Percentiles rank a stretch among this genome's conserved stretches.
Evolutionary conservation across 2,888 invertebrate species (phyloP).

Genomic region (Odiellus spinosus): DNA sequence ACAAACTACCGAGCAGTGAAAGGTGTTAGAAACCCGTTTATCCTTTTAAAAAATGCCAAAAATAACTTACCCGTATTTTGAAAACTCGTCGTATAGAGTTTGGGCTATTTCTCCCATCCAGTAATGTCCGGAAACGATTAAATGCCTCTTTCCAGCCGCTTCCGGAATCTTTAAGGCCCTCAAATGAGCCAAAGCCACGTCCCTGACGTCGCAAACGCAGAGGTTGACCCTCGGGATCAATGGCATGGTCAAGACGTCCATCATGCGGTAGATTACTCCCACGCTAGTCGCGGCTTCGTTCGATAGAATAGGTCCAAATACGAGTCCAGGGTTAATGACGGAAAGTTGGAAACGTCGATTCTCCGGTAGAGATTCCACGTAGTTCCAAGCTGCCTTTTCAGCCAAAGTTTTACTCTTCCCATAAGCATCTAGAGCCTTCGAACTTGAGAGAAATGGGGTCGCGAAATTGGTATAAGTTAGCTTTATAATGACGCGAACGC

Average conservation of each 20-base stretch:
- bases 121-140: constrained; percentile 20
- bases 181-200: constrained; percentile 30
- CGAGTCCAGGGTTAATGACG: constrained; percentile 33
- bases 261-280: constrained; percentile 22
- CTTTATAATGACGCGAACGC: too few species aligned
- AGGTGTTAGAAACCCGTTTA: too few species aligned
- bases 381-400: constrained; percentile 40
- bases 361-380: constrained; percentile 31
- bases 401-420: constrained; percentile 36
- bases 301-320: constrained; percentile 33
- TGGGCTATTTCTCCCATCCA: constrained; percentile 31
- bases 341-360: constrained; percentile 31
- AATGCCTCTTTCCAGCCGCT: constrained; percentile 28
- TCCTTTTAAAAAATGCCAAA: too few species aligned
- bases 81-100: constrained; percentile 23
- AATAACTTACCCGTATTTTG: constrained; percentile 18
- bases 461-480: too few species aligned
- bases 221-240: constrained; percentile 22
- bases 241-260: constrained; percentile 26
- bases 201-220: constrained; percentile 27
- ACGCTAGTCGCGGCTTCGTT: constrained; percentile 17
- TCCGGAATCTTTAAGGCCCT: constrained; percentile 27
- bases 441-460: constrained; percentile 3
- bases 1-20: too few species aligned
- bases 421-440: constrained; percentile 26